phyloP scores from a whole-genome alignment of 2,113 vertebrate genomes.

The Phycodurus eques region DNA sequence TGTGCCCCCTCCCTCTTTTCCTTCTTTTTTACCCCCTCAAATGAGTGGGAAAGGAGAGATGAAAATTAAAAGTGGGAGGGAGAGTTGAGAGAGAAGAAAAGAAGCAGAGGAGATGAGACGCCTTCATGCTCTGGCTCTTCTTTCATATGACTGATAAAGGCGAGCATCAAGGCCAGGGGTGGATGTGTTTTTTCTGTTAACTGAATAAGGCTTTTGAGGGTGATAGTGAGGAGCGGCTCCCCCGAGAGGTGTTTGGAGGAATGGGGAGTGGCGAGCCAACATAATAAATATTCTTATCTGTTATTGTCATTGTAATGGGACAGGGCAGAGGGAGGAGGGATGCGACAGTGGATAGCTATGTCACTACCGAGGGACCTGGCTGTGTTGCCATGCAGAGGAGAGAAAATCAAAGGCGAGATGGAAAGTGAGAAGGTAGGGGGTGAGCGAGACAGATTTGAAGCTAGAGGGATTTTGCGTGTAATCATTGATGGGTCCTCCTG shows the following conservation, averaged over 20 bases:
- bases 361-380: slow-evolving; percentile 63
- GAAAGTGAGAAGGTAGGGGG: slow-evolving; percentile 40
- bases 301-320: slow-evolving; percentile 76
- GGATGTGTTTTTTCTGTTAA: slow-evolving; percentile 61
- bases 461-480: slow-evolving; percentile 61
- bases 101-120: slow-evolving; percentile 63
- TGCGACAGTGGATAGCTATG: slow-evolving; percentile 62
- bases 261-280: slow-evolving; percentile 70
- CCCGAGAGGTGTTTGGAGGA: slow-evolving; percentile 70
- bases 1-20: slow-evolving; percentile 26
- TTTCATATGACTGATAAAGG: slow-evolving; percentile 71
- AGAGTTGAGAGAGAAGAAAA: slow-evolving; percentile 59
- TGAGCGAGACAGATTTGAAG: slow-evolving; percentile 46
- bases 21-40: slow-evolving; percentile 51
- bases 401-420: slow-evolving; percentile 61
- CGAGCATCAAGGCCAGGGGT: slow-evolving; percentile 66
- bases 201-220: slow-evolving; percentile 70
- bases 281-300: slow-evolving; percentile 78
- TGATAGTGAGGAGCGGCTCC: slow-evolving; percentile 68
- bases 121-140: slow-evolving; percentile 64
- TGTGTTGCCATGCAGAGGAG: slow-evolving; percentile 67
- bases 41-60: slow-evolving; percentile 62
- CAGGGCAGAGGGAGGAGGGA: slow-evolving; percentile 57
- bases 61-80: slow-evolving; percentile 68
- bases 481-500: slow-evolving; percentile 63